Evolutionary conservation across 2,113 vertebrate genomes (phyloP).

Genomic region (Oceanites oceanicus): DNA sequence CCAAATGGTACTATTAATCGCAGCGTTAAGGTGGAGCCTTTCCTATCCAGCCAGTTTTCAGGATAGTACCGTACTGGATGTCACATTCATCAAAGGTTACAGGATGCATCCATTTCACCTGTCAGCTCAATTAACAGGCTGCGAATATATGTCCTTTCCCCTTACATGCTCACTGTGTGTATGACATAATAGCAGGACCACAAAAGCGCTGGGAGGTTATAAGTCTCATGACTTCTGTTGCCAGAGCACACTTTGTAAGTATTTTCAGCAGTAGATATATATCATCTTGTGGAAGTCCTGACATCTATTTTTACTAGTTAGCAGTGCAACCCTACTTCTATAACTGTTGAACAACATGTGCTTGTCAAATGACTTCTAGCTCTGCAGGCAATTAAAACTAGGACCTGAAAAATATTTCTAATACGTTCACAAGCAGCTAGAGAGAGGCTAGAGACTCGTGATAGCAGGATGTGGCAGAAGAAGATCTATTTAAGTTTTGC

Average conservation of each 20-base stretch:
- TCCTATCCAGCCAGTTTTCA: not conserved
- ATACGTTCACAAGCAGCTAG: not conserved
- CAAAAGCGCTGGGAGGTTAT: not conserved
- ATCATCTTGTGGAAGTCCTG: not conserved
- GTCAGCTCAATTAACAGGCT: not conserved
- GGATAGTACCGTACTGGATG: not conserved
- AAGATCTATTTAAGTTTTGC: slow-evolving; percentile 11
- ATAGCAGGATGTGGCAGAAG: not conserved
- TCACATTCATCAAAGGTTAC: not conserved
- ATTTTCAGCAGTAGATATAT: not conserved
- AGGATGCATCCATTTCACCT: not conserved
- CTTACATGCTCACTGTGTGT: rapidly evolving
- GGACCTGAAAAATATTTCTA: slow-evolving; percentile 7
- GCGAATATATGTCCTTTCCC: not conserved
- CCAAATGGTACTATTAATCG: not conserved
- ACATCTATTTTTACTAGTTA: not conserved
- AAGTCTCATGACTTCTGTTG: not conserved
- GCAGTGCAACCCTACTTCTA: not conserved
- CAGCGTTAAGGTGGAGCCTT: not conserved
- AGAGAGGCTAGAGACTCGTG: not conserved
- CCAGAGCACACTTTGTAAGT: not conserved
- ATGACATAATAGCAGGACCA: not conserved
- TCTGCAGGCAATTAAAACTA: not conserved
- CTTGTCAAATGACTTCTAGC: not conserved
- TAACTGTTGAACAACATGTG: not conserved